Evolutionary conservation across 1,140 invertebrate species (phyloP).

Genomic region (Tetramorium simillimum): DNA sequence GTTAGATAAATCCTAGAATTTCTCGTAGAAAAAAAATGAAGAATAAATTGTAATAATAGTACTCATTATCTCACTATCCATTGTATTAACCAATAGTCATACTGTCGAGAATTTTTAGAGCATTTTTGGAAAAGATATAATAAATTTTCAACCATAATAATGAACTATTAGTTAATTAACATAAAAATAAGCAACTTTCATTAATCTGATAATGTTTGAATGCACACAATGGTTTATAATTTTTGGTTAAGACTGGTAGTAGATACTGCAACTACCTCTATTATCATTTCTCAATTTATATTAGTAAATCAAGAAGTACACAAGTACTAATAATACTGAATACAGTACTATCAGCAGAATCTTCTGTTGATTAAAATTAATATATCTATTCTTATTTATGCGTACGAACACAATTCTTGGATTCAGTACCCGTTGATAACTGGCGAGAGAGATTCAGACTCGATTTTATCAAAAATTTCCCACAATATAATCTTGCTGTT

Average conservation of each 20-base stretch:
- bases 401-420: conserved; percentile 3
- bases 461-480: background rate
- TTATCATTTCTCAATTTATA: conserved; percentile 19
- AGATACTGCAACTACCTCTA: background rate
- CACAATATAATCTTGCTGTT: background rate
- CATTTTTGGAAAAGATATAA: conserved; percentile 4
- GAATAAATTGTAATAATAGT: background rate
- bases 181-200: background rate
- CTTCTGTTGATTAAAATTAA: conserved; percentile 18
- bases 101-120: background rate
- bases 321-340: conserved; percentile 11
- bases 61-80: no score
- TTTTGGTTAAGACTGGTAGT: conserved; percentile 7
- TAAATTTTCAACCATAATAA: background rate
- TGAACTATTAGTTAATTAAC: background rate
- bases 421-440: background rate
- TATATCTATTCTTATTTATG: conserved; percentile 26
- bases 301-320: conserved; percentile 30
- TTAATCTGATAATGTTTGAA: background rate
- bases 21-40: background rate
- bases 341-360: conserved; percentile 12
- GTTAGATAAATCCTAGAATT: conserved; percentile 4
- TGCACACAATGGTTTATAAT: conserved; percentile 12
- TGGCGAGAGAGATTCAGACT: background rate
- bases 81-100: no score